phyloP scores from a whole-genome alignment of 2,888 invertebrate genomes.

The Tenthredo notha region DNA sequence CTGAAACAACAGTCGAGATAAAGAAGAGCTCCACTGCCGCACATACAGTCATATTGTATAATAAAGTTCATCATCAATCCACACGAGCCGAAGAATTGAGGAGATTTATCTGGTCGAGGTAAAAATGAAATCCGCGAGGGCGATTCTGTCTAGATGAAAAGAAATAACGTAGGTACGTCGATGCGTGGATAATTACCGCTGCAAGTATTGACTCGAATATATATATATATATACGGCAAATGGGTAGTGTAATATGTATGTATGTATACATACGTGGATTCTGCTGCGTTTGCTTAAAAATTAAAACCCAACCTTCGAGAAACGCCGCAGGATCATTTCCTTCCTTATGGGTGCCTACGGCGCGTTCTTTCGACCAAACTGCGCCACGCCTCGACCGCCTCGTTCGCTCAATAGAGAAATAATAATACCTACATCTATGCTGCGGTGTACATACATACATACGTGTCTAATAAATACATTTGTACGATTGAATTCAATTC shows the following conservation, averaged over 20 bases:
- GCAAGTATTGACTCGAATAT: background rate
- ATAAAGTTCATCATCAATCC: background rate
- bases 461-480: background rate
- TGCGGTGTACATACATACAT: background rate
- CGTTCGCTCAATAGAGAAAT: conserved; percentile 34
- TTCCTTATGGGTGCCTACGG: background rate
- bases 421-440: conserved; percentile 9
- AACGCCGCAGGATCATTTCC: conserved; percentile 12
- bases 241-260: background rate
- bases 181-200: background rate
- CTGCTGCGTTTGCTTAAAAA: background rate
- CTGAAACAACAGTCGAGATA: background rate
- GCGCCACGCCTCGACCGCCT: conserved; percentile 12
- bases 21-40: background rate
- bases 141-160: background rate
- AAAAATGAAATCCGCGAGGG: background rate
- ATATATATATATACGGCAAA: background rate
- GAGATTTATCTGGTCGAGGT: background rate
- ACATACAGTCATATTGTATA: background rate
- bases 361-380: conserved; percentile 21
- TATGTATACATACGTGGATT: background rate
- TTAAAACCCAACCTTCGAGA: conserved; percentile 8
- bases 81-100: background rate
- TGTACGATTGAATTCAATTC: background rate
- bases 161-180: background rate